Percentiles rank a stretch among this genome's conserved stretches.
phyloP scores from a whole-genome alignment of 2,113 vertebrate species.

The Etia nguti region DNA sequence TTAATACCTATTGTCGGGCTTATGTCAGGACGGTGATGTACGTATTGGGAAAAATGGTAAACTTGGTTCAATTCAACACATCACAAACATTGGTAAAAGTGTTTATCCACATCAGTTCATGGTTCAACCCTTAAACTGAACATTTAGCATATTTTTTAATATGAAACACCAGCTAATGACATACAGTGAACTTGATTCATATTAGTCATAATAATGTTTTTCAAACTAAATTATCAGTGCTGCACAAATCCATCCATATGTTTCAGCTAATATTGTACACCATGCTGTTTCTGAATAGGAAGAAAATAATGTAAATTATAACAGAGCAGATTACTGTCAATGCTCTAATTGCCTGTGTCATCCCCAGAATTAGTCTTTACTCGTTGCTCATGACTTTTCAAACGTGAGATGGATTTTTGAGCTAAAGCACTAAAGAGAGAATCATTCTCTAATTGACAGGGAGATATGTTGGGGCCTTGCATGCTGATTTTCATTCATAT shows the following conservation, averaged over 20 bases:
- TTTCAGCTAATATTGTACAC: neutral
- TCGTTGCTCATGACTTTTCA: neutral
- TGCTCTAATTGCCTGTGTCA: neutral
- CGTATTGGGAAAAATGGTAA: neutral
- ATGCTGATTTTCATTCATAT: neutral
- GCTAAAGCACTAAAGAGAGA: neutral
- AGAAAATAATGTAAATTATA: neutral
- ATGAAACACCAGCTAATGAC: neutral
- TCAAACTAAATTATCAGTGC: neutral
- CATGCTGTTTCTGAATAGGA: neutral
- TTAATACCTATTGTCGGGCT: neutral
- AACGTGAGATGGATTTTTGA: neutral
- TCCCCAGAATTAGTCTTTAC: neutral
- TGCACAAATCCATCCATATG: neutral
- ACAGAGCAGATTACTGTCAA: neutral
- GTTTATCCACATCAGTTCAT: neutral
- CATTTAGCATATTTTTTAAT: neutral
- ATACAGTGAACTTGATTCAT: neutral
- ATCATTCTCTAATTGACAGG: neutral
- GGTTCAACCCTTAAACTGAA: neutral
- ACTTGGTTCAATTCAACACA: neutral
- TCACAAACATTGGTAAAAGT: neutral
- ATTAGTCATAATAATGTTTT: neutral
- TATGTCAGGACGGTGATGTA: neutral
- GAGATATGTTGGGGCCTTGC: neutral